These are phyloP conservation scores for Rhabdomys pumilio DNA, from an alignment of 2,797 vertebrate species.

Conservation along the genomic window DNA sequence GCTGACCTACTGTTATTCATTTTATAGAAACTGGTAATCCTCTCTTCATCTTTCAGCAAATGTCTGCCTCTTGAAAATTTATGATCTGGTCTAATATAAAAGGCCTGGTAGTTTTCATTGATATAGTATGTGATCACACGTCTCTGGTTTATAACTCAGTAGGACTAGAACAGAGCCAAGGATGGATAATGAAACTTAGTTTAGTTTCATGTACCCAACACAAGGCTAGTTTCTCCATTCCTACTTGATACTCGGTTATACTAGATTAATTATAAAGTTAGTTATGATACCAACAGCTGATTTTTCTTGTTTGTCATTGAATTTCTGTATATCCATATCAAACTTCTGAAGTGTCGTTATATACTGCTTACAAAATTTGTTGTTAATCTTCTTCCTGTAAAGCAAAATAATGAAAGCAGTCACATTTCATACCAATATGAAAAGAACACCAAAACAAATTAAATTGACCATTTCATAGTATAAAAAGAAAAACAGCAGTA, in stretches of 20 bases:
- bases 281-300: slow-evolving; percentile 90
- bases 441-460: slow-evolving; percentile 55
- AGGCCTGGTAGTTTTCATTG: slow-evolving; percentile 42
- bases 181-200: not conserved
- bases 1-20: not conserved
- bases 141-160: slow-evolving; percentile 24
- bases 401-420: slow-evolving; percentile 65
- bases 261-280: slow-evolving; percentile 47
- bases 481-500: slow-evolving; percentile 32
- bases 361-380: slow-evolving; percentile 95
- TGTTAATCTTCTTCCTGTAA: slow-evolving; percentile 93
- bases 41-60: slow-evolving; percentile 29
- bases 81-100: not conserved
- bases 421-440: slow-evolving; percentile 45
- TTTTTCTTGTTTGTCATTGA: slow-evolving; percentile 95
- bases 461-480: slow-evolving; percentile 27
- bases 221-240: not conserved
- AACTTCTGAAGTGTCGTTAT: slow-evolving; percentile 94
- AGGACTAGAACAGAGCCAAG: slow-evolving; percentile 36
- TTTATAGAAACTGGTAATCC: not conserved
- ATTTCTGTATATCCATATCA: slow-evolving; percentile 93
- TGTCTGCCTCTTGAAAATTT: not conserved
- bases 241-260: slow-evolving; percentile 7
- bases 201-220: not conserved
- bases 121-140: not conserved